Percentiles rank a stretch among this genome's conserved stretches.
Conservation (phyloP, 2,797 vertebrate species). For the Limnodromus scolopaceus region DNA sequence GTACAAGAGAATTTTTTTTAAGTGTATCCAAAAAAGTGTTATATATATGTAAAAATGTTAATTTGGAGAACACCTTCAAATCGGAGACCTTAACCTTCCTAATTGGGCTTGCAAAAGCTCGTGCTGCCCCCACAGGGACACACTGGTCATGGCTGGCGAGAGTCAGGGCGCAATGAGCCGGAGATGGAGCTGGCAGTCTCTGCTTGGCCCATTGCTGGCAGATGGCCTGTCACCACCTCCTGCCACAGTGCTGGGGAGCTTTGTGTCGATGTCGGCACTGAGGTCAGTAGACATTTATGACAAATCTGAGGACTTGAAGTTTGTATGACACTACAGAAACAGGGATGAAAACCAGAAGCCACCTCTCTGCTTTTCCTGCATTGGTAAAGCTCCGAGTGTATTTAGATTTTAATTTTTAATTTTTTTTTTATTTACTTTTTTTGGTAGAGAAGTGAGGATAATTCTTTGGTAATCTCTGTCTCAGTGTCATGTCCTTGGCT, state of each 20-base stretch:
- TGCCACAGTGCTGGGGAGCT: background rate
- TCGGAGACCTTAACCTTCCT: background rate
- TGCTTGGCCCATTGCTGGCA: background rate
- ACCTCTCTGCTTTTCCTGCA: background rate
- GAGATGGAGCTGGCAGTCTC: background rate
- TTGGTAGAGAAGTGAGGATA: background rate
- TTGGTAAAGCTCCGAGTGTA: background rate
- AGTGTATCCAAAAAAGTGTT: background rate
- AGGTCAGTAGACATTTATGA: background rate
- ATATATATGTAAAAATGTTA: background rate
- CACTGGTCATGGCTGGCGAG: background rate
- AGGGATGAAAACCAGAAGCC: background rate
- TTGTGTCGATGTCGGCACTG: accelerated
- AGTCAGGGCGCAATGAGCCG: background rate
- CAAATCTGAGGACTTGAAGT: background rate
- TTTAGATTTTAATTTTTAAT: background rate
- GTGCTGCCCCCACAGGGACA: accelerated
- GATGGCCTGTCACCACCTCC: background rate
- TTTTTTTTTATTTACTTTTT: no score
- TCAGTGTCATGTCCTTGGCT: background rate
- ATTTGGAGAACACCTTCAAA: background rate
- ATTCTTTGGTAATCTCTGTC: background rate
- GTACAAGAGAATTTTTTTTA: background rate
- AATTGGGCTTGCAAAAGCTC: background rate
- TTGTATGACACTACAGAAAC: background rate